Base-by-base conservation (phyloP, 2,113 vertebrate genomes). In the Psettodes erumei region DNA sequence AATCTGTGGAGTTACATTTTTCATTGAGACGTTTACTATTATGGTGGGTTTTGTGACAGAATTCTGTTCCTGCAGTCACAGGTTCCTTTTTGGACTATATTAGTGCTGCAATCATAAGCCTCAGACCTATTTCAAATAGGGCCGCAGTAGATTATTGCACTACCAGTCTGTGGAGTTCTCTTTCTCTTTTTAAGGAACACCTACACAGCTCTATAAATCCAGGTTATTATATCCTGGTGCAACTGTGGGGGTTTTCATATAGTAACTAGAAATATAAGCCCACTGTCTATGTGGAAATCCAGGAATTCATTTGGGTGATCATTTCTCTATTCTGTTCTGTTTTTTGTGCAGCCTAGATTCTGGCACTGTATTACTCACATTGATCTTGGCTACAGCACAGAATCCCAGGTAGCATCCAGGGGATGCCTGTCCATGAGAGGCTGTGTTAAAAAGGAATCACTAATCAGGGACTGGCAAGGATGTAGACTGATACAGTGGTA, bases 371-470 rank as follows among this genome's bases (percentile, higher is more conserved):
- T 84, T 66, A 75, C 84, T 87, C 77, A 71, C 59, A 71, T 64
- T 74, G 65, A 82, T 84, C 30, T 70, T 86, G 80, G 82, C 78
- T 55, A 35, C 38, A 48, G 21, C 59, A 70, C 54, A 75, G 43
- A 73, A 62, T 63, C 47, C 42, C 21, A 74, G 50, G 69, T 67
- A 75, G 45, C 42, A n/a, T n/a, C n/a, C n/a, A 28, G 50, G 66
- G 47, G 55, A 55, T 69, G 38, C 53, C 48, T 40, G 71, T 63
- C 37, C 62, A 63, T 10, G 6, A 55, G 59, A 80, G 67, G 64
- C 54, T 33, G 15, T 30, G 67, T 62, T 88, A 68, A 85, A 88
- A 83, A 74, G 53, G 88, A 88, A 90, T 86, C 3, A 23, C 32
- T 85, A 79, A 86, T 85, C 62, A 73, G 61, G 27, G 12, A 15